Evolutionary conservation across 2,797 vertebrate genomes (phyloP).

Genomic region (Helostoma temminkii): DNA sequence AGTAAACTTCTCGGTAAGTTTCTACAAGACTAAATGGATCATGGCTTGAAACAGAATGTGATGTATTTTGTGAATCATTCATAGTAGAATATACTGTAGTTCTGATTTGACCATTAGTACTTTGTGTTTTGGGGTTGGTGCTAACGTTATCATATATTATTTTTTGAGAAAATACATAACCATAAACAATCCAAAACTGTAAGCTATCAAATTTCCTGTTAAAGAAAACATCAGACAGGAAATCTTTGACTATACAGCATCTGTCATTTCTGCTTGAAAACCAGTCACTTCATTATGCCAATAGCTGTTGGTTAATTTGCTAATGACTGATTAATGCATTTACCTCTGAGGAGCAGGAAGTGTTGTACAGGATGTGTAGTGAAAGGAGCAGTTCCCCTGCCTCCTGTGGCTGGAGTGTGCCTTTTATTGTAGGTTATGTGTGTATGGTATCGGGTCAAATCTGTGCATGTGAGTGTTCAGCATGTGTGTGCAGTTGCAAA

Average conservation of each 20-base stretch:
- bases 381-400: constrained; percentile 12
- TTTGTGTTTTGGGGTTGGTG: too few species aligned
- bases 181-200: too few species aligned
- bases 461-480: constrained; percentile 19
- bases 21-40: constrained; percentile 15
- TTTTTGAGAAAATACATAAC: background rate
- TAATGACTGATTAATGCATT: constrained; percentile 2
- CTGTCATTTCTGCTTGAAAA: too few species aligned
- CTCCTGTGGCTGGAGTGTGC: constrained; percentile 13
- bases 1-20: constrained; percentile 41
- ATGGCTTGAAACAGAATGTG: too few species aligned
- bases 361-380: background rate
- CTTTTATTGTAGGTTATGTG: constrained; percentile 4
- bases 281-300: background rate
- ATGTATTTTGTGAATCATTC: too few species aligned
- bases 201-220: too few species aligned
- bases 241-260: too few species aligned
- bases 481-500: constrained; percentile 10
- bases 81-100: too few species aligned
- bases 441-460: constrained; percentile 16
- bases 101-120: background rate
- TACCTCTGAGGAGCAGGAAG: background rate
- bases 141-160: background rate
- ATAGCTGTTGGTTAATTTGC: too few species aligned
- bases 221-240: too few species aligned